These are phyloP conservation scores for Ormia ochracea DNA, from an alignment of 2,888 invertebrate species.

Conservation along the genomic window DNA sequence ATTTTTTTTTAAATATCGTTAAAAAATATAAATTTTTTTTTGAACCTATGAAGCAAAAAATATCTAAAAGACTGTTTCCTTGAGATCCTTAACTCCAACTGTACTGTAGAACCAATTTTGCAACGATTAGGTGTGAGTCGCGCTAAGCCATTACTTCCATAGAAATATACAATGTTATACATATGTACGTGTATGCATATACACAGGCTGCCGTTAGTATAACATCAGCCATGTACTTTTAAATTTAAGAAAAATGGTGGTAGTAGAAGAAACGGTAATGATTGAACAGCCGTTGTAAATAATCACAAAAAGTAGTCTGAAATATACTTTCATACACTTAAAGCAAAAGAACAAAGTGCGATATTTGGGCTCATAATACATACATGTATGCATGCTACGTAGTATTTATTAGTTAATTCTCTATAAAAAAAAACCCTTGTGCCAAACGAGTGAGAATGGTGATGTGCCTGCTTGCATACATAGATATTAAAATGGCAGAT, in stretches of 20 bases:
- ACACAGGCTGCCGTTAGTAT: conserved; percentile 9
- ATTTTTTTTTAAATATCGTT: no score
- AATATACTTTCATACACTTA: background rate
- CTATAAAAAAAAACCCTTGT: conserved; percentile 28
- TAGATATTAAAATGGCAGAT: conserved; percentile 52
- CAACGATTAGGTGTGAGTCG: conserved; percentile 44
- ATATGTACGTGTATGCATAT: background rate
- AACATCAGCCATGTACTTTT: conserved; percentile 6
- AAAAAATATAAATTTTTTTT: no score
- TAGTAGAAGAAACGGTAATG: conserved; percentile 11
- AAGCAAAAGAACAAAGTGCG: conserved; percentile 21
- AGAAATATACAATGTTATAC: conserved; percentile 24
- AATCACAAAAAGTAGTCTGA: conserved; percentile 21
- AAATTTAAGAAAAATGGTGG: conserved; percentile 43
- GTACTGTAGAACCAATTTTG: conserved; percentile 66
- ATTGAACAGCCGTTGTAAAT: conserved; percentile 40
- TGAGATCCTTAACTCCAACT: conserved; percentile 70
- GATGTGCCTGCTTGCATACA: no score
- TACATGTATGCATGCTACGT: background rate
- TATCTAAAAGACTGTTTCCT: conserved; percentile 69
- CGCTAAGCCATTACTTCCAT: conserved; percentile 39
- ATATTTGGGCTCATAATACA: no score
- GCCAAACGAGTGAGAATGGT: background rate
- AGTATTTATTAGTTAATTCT: background rate
- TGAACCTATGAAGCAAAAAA: conserved; percentile 39